These are phyloP conservation scores for Eumacrocentrus americanus DNA, from an alignment of 2,888 invertebrate species.

Conservation along the genomic window DNA sequence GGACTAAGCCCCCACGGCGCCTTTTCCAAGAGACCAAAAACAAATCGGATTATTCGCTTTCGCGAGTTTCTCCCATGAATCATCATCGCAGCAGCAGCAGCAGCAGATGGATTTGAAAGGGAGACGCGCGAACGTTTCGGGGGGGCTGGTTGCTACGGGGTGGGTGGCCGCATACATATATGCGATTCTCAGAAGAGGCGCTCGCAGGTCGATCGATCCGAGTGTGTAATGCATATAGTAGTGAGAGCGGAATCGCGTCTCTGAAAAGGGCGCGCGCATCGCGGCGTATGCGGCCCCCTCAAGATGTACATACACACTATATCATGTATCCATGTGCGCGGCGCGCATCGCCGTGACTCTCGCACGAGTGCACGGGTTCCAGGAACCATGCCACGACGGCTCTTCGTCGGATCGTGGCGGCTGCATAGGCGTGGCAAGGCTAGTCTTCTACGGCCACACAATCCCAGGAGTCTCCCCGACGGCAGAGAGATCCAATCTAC, in stretches of 20 bases:
- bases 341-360: slow-evolving; percentile 25
- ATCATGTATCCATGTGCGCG: slow-evolving; percentile 9
- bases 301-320: background rate
- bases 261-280: slow-evolving; percentile 37
- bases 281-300: slow-evolving; percentile 4
- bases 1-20: background rate
- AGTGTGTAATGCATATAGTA: slow-evolving; percentile 10
- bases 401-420: slow-evolving; percentile 35
- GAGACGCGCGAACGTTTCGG: slow-evolving; percentile 7
- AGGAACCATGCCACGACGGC: slow-evolving; percentile 27
- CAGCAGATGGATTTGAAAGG: background rate
- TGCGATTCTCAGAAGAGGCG: slow-evolving; percentile 17
- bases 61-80: too few species aligned
- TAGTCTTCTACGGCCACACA: slow-evolving; percentile 4
- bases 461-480: background rate
- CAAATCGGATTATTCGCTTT: background rate
- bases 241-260: slow-evolving; percentile 15
- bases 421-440: slow-evolving; percentile 40
- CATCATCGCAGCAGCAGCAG: too few species aligned
- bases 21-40: background rate
- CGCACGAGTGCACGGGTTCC: slow-evolving; percentile 26
- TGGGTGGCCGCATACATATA: slow-evolving; percentile 5
- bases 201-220: slow-evolving; percentile 22
- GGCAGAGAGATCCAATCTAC: slow-evolving; percentile 14
- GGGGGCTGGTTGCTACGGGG: slow-evolving; percentile 8